These are phyloP conservation scores for Mythimna impura DNA, from an alignment of 2,888 invertebrate genomes.

Conservation along the genomic window DNA sequence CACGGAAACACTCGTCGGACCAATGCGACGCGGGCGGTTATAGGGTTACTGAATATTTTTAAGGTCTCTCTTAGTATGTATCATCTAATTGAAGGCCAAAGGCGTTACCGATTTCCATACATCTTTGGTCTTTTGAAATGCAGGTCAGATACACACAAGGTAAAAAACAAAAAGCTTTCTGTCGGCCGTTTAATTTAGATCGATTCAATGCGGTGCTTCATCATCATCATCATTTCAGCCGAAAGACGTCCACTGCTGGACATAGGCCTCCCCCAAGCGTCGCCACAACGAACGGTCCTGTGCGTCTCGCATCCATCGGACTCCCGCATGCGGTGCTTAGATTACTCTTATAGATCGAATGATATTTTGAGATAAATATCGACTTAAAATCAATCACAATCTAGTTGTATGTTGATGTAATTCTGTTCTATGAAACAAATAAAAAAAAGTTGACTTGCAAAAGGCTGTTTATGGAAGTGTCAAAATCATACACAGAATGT, in stretches of 20 bases:
- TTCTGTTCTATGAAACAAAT: too few relatives aligned
- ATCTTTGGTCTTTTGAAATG: neutral
- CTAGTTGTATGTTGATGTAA: neutral
- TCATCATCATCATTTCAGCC: too few relatives aligned
- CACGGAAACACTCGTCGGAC: too few relatives aligned
- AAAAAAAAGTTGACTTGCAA: neutral
- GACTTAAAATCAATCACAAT: neutral
- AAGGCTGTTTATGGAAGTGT: neutral
- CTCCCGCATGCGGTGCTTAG: too few relatives aligned
- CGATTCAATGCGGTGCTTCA: neutral
- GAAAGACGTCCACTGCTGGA: too few relatives aligned
- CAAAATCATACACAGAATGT: neutral
- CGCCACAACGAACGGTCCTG: too few relatives aligned
- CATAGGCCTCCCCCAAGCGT: too few relatives aligned
- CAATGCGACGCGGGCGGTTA: too few relatives aligned
- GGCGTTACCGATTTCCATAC: neutral
- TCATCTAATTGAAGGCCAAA: too few relatives aligned
- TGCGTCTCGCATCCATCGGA: too few relatives aligned
- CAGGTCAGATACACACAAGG: neutral
- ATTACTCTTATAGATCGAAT: neutral
- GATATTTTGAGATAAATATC: neutral
- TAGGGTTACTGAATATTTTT: neutral
- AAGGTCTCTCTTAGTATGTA: neutral
- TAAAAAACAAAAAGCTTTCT: neutral
- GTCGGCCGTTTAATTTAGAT: neutral